A percentile compares a stretch with the other conserved stretches of the same genome.
Evolutionary conservation across 2,113 vertebrate species (phyloP).

Genomic region (Scopus umbretta): DNA sequence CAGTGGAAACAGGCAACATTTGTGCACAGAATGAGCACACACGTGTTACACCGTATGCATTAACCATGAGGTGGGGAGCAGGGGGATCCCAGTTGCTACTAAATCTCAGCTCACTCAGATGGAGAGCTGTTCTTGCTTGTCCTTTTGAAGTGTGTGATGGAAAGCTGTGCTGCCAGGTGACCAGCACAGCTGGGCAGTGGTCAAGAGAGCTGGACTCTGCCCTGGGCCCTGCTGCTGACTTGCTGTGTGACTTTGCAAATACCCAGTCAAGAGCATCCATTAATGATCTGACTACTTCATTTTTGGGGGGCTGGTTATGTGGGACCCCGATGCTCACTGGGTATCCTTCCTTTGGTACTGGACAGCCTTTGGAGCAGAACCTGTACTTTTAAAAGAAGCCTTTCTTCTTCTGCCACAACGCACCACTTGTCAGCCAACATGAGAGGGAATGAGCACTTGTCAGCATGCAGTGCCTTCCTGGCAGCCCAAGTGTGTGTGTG

Average conservation of each 20-base stretch:
- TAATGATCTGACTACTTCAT: background rate
- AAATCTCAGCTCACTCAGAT: background rate
- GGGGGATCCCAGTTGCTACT: background rate
- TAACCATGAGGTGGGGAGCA: background rate
- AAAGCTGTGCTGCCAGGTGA: background rate
- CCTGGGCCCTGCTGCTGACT: background rate
- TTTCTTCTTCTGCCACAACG: background rate
- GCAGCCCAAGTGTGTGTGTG: background rate
- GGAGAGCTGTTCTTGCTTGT: background rate
- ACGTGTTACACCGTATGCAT: accelerated
- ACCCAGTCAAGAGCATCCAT: background rate
- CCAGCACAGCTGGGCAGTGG: background rate
- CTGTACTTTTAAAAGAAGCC: background rate
- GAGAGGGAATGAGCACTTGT: background rate
- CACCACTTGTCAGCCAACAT: background rate
- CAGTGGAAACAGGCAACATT: background rate
- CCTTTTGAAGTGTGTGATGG: background rate
- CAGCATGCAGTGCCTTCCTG: background rate
- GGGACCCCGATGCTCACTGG: accelerated
- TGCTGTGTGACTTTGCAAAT: background rate
- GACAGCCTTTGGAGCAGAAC: background rate
- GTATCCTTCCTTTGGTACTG: background rate
- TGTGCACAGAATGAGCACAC: background rate
- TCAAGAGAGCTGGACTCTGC: background rate
- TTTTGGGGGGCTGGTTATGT: background rate